A percentile compares a stretch with the other conserved stretches of the same genome.
These are phyloP conservation scores for Heliconius congener DNA, from an alignment of 1,140 invertebrate species.

Conservation along the genomic window DNA sequence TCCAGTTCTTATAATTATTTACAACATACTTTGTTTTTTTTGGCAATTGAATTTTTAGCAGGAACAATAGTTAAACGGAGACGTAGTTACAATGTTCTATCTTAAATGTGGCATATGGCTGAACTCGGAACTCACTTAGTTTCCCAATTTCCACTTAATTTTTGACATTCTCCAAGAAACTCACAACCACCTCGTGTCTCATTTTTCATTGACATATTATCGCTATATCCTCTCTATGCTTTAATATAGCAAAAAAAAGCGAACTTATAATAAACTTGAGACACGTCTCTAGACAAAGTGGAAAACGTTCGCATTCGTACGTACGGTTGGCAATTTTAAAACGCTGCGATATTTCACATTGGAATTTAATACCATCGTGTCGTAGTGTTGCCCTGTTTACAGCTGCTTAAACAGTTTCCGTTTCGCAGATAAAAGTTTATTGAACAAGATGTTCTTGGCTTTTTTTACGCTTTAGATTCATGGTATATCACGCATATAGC, in stretches of 20 bases:
- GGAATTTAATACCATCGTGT: conserved; percentile 19
- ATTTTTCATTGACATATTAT: not conserved
- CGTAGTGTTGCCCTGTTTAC: conserved; percentile 16
- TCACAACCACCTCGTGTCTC: too few species aligned
- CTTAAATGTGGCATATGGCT: too few species aligned
- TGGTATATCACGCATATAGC: too few species aligned
- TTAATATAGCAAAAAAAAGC: not conserved
- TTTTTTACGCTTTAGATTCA: not conserved
- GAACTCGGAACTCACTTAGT: not conserved
- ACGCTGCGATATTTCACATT: conserved; percentile 21
- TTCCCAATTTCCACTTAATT: too few species aligned
- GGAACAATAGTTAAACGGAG: too few species aligned
- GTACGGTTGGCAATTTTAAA: conserved; percentile 16
- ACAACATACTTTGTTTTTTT: too few species aligned
- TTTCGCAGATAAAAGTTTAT: not conserved
- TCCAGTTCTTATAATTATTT: too few species aligned
- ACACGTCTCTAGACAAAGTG: not conserved
- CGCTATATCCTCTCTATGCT: not conserved
- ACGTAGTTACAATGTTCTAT: too few species aligned
- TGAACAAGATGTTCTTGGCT: not conserved
- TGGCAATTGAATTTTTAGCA: too few species aligned
- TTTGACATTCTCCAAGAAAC: too few species aligned
- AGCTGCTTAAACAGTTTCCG: conserved; percentile 1
- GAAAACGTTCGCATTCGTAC: conserved; percentile 1
- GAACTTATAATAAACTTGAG: not conserved